A percentile compares a stretch with the other conserved stretches of the same genome.
Evolutionary conservation across 1,140 invertebrate species (phyloP).

Genomic region (Sitobion miscanthi): DNA sequence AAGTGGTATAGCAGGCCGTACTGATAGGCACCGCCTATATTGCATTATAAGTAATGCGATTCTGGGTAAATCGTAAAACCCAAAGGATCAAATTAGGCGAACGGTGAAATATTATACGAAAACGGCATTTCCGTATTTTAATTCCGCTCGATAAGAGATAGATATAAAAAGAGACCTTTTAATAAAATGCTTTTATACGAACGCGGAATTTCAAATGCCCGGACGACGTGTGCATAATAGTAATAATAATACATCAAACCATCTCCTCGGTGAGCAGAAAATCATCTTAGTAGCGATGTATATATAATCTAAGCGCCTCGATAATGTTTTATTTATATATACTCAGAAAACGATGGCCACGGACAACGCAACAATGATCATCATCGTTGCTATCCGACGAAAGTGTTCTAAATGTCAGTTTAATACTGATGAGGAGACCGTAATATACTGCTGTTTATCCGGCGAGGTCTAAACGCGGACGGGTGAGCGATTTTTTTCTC

Average conservation of each 20-base stretch:
- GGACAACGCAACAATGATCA: background rate
- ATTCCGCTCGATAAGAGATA: background rate
- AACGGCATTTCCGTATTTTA: background rate
- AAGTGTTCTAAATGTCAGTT: slow-evolving; percentile 16
- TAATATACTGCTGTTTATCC: background rate
- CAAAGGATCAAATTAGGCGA: background rate
- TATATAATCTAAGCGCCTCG: no score
- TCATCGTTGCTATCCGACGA: background rate
- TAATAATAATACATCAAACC: background rate
- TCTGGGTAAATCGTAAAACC: background rate
- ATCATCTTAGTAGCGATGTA: background rate
- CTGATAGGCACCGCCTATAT: background rate
- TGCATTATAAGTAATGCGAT: background rate
- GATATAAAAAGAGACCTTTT: background rate
- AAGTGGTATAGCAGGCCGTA: background rate
- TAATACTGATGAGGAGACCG: slow-evolving; percentile 35
- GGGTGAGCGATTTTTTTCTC: background rate
- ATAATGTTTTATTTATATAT: slow-evolving; percentile 44
- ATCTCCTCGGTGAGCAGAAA: background rate
- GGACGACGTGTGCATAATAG: background rate
- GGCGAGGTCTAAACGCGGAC: background rate
- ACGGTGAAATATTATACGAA: background rate
- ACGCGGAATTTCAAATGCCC: background rate
- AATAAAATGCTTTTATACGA: background rate
- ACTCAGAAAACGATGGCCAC: background rate